phyloP scores from a whole-genome alignment of 2,888 invertebrate genomes.

The Apodemia hepburni region DNA sequence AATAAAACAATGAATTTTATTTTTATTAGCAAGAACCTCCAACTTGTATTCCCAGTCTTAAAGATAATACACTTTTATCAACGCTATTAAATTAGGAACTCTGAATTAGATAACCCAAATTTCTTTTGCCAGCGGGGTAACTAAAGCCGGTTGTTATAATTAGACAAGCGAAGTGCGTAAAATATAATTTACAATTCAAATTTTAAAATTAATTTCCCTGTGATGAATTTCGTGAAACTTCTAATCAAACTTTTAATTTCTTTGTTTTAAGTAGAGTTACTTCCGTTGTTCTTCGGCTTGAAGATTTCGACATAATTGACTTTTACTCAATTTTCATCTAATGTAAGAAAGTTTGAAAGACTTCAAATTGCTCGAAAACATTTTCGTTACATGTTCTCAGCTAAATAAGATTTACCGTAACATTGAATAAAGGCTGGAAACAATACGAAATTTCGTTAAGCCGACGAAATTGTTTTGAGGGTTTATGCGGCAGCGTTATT shows the following conservation, averaged over 20 bases:
- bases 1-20: neutral
- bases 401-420: slow-evolving; percentile 16
- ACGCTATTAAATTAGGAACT: neutral
- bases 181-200: slow-evolving; percentile 65
- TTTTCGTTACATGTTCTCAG: slow-evolving; percentile 20
- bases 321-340: slow-evolving; percentile 23
- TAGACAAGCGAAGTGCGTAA: slow-evolving; percentile 50
- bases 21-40: neutral
- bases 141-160: slow-evolving; percentile 47
- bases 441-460: slow-evolving; percentile 17
- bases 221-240: slow-evolving; percentile 55
- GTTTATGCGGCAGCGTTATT: slow-evolving; percentile 12
- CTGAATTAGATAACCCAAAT: slow-evolving; percentile 11
- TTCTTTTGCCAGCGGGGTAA: slow-evolving; percentile 23
- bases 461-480: slow-evolving; percentile 18
- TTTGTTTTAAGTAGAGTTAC: slow-evolving; percentile 31
- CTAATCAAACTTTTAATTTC: slow-evolving; percentile 52
- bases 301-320: slow-evolving; percentile 20
- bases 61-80: slow-evolving; percentile 8
- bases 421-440: slow-evolving; percentile 16
- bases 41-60: neutral
- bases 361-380: slow-evolving; percentile 16
- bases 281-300: slow-evolving; percentile 20
- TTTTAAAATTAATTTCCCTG: slow-evolving; percentile 54
- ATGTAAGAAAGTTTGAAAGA: slow-evolving; percentile 20